phyloP scores from a whole-genome alignment of 2,113 vertebrate genomes.

The Brachyhypopomus occidentalis region DNA sequence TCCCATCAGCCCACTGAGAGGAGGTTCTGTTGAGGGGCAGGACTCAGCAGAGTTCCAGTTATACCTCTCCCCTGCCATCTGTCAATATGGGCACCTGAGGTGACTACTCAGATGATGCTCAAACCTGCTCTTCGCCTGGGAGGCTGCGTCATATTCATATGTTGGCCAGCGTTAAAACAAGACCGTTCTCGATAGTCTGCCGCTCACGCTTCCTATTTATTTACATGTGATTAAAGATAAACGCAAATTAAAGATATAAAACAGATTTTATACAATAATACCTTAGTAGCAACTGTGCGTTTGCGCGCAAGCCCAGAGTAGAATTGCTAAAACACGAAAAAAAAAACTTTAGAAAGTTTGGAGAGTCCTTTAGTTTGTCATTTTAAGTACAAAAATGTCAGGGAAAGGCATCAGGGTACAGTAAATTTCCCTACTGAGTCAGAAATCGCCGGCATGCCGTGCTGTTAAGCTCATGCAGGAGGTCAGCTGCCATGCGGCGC shows the following conservation, averaged over 20 bases:
- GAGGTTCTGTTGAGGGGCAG: slow-evolving; percentile 58
- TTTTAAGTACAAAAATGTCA: too few species aligned
- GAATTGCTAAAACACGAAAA: too few species aligned
- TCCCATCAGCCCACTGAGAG: slow-evolving; percentile 65
- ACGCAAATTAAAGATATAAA: too few species aligned
- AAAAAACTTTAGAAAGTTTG: too few species aligned
- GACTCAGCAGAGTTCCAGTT: slow-evolving; percentile 43
- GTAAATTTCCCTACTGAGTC: not conserved
- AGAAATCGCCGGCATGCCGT: slow-evolving; percentile 9
- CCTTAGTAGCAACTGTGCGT: too few species aligned
- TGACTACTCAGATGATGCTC: slow-evolving; percentile 27
- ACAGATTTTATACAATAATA: too few species aligned
- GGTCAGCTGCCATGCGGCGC: not conserved
- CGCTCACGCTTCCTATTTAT: not conserved
- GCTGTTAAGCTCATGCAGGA: not conserved
- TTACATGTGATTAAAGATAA: too few species aligned
- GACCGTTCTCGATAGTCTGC: not conserved
- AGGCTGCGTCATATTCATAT: not conserved
- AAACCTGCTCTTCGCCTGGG: not conserved
- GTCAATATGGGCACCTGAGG: slow-evolving; percentile 49
- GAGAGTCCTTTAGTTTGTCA: too few species aligned
- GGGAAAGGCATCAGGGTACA: too few species aligned
- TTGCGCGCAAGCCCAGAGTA: too few species aligned
- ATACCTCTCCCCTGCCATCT: slow-evolving; percentile 55
- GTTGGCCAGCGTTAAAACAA: not conserved